Base-by-base conservation (phyloP, 2,113 vertebrate species). In the Barbus barbus region DNA sequence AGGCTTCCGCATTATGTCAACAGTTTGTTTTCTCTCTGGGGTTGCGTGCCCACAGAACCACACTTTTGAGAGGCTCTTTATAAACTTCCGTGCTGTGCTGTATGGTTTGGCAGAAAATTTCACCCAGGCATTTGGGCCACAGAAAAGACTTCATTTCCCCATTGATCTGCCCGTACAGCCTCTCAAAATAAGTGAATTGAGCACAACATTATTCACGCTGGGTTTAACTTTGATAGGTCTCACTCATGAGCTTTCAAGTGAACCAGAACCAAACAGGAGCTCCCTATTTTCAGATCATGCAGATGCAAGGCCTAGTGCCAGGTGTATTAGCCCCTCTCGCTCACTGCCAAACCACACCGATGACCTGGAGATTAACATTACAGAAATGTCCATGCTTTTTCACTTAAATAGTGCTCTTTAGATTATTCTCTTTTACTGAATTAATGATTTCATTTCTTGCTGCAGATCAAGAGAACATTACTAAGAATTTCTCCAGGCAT, bases 91-190 rank as follows among this genome's bases (percentile, higher is more conserved):
- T 87, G 87, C 85, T 83, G 31, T 41, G 86, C 51, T 89, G 60
- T 93, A 88, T 93, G 93, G 93, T 91, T 94, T 95, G 93, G 92
- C 91, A 90, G 8, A 80, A 58, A 0, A 76, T 78, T 82, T 67
- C 84, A 61, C 84, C 90, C 91, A 91, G 94, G 91, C 92, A 94
- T 89, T 89, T 87, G 84, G 92, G 91, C 84, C 87, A 82, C 80
- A 91, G 89, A 93, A 89, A 92, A 91, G 90, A 90, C 90, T 90
- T 87, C 94, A 91, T 89, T 86, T 93, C 90, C 88, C 93, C 48
- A 89, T 78, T 85, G 86, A 93, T 85, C 88, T 87, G 87, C 83
- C 87, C 90, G 85, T 91, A 90, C 91, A 92, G 89, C 89, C 87
- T 91, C 82, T 85, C 84, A 89, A 91, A 81, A 93, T 87, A 92